Conservation (phyloP, 2,113 vertebrate genomes). For the Baryphthengus martii region DNA sequence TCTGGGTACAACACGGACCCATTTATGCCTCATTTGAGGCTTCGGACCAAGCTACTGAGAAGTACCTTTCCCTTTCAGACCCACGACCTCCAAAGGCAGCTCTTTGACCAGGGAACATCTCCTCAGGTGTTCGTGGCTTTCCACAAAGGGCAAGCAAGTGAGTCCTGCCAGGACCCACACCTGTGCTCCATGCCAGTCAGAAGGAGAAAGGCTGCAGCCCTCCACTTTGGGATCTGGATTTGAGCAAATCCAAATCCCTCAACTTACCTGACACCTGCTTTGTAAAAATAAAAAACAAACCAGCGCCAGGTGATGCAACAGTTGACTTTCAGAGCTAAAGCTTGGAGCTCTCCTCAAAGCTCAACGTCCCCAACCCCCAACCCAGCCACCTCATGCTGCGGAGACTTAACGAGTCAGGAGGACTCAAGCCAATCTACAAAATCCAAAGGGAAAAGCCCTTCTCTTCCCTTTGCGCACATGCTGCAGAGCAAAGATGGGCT, state of each 20-base stretch:
- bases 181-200: background rate
- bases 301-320: no score
- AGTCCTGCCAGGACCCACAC: background rate
- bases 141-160: background rate
- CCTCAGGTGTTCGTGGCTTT: background rate
- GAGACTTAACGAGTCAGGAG: no score
- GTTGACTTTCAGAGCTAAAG: no score
- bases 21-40: accelerated
- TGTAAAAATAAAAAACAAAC: no score
- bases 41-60: background rate
- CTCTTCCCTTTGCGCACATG: background rate
- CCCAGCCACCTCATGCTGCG: background rate
- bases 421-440: background rate
- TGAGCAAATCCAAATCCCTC: no score
- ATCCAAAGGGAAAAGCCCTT: background rate
- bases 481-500: no score
- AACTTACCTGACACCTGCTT: no score
- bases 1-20: accelerated
- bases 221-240: no score
- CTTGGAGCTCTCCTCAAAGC: background rate
- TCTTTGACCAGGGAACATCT: background rate
- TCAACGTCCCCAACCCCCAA: background rate
- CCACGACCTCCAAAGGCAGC: background rate
- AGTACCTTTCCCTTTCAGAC: background rate
- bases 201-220: background rate